Base-by-base conservation (phyloP, 1,140 invertebrate genomes). In the Littorina saxatilis region DNA sequence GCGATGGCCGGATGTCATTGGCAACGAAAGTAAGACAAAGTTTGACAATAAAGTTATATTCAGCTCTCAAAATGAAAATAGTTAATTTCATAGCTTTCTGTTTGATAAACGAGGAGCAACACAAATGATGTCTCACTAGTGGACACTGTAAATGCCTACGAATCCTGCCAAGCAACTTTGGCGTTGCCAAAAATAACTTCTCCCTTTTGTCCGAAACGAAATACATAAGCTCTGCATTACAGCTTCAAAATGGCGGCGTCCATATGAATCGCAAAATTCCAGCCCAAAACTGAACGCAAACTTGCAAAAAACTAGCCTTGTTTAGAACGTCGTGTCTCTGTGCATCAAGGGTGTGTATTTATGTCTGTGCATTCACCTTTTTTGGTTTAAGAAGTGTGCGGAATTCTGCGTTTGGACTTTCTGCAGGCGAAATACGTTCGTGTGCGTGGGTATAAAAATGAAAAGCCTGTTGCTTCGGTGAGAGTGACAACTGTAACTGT, bases 181-280 rank as follows among this genome's bases (percentile, higher is more conserved):
- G 4, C 39, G 13, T 32, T 73, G 15, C 40, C 50, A 50, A 73
- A 73, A 73, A 73, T 73, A 73, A 35, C 40, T 29, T 2, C 27
- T 73, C 7, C 5, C 5, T 23, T 29, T 7, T 61, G 58, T 61
- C 29, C 70, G 70, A 73, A 73, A 73, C 70, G 20, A 73, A 73
- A 73, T 37, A 20, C 29, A 37, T 20, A 11, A 52, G 23, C 39
- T 73, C 50, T 73, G 17, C 70, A 43, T 50, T 52, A 15, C 3
- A 15, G 47, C 11, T 73, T 20, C 70, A 73, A 73, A 15, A 73
- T 73, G 70, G 70, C 70, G 17, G 70, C 70, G 70, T 73, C 70
- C 70, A 73, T 73, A 29, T 50, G 70, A 73, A 4, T n/a, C 70
- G 32, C 32, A 68, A 32, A 39, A 15, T 32, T 32, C n/a, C 35